Percentiles rank a stretch among this genome's conserved stretches.
Evolutionary conservation across 2,797 vertebrate species (phyloP).

Genomic region (Babyrousa celebensis): DNA sequence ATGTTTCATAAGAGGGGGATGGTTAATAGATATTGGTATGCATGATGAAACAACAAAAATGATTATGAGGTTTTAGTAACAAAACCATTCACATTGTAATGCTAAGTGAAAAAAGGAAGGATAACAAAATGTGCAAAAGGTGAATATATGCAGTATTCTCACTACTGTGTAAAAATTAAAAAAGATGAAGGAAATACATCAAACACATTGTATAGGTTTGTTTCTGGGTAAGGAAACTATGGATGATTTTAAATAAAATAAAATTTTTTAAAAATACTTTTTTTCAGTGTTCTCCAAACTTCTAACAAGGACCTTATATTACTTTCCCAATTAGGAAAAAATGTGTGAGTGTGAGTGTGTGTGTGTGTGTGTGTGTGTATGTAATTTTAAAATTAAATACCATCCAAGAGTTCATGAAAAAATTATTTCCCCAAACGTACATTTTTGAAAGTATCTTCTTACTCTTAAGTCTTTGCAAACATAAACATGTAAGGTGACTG

Average conservation of each 20-base stretch:
- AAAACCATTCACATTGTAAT: conserved; percentile 32
- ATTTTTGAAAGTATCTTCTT: neutral
- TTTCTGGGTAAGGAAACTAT: conserved; percentile 23
- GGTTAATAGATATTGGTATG: conserved; percentile 38
- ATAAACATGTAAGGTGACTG: neutral
- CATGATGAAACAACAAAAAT: conserved; percentile 19
- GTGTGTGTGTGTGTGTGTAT: neutral
- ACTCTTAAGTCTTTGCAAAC: conserved; percentile 61
- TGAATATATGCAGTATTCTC: neutral
- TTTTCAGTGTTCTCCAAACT: conserved; percentile 28
- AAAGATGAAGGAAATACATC: conserved; percentile 44
- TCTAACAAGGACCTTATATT: conserved; percentile 33
- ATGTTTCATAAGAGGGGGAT: neutral
- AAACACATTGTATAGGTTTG: neutral
- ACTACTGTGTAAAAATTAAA: conserved; percentile 46
- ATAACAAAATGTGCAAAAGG: neutral
- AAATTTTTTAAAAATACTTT: neutral
- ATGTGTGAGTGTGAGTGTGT: neutral
- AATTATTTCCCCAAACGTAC: neutral
- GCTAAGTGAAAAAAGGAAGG: conserved; percentile 2
- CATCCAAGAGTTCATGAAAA: conserved; percentile 3
- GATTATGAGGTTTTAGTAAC: conserved; percentile 23
- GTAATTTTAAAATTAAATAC: conserved; percentile 60
- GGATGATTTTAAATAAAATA: conserved; percentile 45
- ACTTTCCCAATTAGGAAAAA: neutral